Evolutionary conservation across 2,888 invertebrate species (phyloP), one percentile per base, ranked within the genome.

Genomic region (Brenthis daphne): DNA sequence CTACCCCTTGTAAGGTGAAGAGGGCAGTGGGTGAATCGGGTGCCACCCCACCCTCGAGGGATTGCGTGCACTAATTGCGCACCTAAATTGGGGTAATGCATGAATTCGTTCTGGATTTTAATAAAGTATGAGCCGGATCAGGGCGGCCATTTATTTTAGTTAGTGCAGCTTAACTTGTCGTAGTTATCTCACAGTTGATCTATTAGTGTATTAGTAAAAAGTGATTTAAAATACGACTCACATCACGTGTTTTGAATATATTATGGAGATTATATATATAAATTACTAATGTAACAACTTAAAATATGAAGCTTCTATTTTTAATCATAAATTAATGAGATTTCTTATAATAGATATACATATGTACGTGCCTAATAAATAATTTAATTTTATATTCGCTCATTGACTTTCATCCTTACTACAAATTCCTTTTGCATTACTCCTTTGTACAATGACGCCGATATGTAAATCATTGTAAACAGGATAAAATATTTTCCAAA

Each of bases 41-140:
- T 68, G 68, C 69, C 75, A 79, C 76, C 76, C 80, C 79, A 77
- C 77, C 85, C 83, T 82, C 78, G 77, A 80, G 81, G 83, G 82
- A 77, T 77, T 79, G 80, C 81, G 81, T 79, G 81, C 86, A 86
- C 92, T 92, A 92, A 92, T 92, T 92, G 91, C 89, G 78, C 82
- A 82, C 82, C 86, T 83, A 87, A 91, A 90, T 90, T 89, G 89
- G 92, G 89, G 90, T 90, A 92, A 91, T 89, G 89, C 88, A 89
- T 82, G 85, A 78, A 84, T 84, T 86, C 82, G 84, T 73, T 83
- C 80, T 81, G 84, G 80, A 85, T 87, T 90, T 90, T 90, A 90
- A 90, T 90, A 91, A 88, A 89, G 86, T 80, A 90, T 88, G 88
- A 88, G 79, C 74, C 65, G 86, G 87, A 88, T 89, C 85, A 87